Evolutionary conservation across 2,113 vertebrate genomes (phyloP).

Genomic region (Micronisus gabar): DNA sequence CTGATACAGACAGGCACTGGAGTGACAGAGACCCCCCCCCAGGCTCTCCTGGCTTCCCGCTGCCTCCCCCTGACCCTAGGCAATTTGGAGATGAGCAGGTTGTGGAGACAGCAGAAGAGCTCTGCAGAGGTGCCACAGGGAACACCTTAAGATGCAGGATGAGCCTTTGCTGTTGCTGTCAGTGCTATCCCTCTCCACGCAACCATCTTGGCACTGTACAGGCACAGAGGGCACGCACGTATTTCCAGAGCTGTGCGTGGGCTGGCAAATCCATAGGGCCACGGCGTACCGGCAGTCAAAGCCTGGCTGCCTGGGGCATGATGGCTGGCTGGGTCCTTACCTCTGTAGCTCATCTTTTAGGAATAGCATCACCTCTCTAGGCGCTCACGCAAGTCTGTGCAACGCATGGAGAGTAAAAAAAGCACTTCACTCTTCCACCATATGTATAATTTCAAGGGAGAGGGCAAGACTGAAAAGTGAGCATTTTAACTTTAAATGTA

Average conservation of each 20-base stretch:
- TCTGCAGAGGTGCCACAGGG: neutral
- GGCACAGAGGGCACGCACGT: neutral
- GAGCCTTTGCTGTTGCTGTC: neutral
- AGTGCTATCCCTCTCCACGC: neutral
- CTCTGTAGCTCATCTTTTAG: neutral
- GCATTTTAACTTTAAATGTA: neutral
- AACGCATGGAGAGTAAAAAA: neutral
- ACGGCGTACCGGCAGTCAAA: neutral
- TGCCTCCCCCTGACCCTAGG: accelerated
- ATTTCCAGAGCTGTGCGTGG: neutral
- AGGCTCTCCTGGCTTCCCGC: neutral
- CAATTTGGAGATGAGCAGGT: neutral
- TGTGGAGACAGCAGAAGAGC: neutral
- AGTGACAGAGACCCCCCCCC: neutral
- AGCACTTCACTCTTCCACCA: neutral
- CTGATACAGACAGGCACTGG: neutral
- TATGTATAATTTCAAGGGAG: neutral
- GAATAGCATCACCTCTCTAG: neutral
- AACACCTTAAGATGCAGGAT: neutral
- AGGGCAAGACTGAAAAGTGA: neutral
- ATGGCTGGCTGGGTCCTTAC: neutral
- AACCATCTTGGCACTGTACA: neutral
- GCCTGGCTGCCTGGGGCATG: neutral
- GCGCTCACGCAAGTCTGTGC: neutral
- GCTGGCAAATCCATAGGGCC: neutral